Conservation (phyloP, 2,888 invertebrate species). For the Nephrocerus scutellatus region DNA sequence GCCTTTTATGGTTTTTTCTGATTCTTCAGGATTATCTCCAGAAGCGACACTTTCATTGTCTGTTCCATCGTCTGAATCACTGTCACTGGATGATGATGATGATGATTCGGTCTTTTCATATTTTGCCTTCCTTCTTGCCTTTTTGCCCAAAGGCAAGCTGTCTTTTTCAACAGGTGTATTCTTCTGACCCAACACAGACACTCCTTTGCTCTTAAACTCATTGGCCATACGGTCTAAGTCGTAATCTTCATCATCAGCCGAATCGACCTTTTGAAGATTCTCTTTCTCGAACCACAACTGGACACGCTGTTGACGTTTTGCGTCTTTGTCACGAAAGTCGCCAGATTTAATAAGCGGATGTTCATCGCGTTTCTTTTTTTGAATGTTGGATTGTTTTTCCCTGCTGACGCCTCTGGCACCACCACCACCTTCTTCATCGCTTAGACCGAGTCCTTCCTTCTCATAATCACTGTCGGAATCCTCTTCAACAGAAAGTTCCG, state of each 20-base stretch:
- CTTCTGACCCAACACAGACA: conserved; percentile 39
- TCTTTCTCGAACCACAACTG: conserved; percentile 85
- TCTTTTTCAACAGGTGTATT: conserved; percentile 17
- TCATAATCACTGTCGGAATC: conserved; percentile 38
- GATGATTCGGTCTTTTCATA: conserved; percentile 27
- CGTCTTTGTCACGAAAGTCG: conserved; percentile 66
- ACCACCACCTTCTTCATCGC: conserved; percentile 56
- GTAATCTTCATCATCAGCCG: conserved; percentile 78
- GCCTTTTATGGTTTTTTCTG: conserved; percentile 12
- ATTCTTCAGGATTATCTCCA: conserved; percentile 20
- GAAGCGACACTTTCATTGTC: too few species aligned
- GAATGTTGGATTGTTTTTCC: conserved; percentile 25
- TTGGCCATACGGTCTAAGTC: conserved; percentile 76
- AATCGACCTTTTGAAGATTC: conserved; percentile 68
- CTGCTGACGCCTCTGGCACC: conserved; percentile 44
- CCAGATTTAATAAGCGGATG: conserved; percentile 75
- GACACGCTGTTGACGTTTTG: conserved; percentile 68
- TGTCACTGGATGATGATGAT: conserved; percentile 26
- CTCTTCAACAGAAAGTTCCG: conserved; percentile 30
- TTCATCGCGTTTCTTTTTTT: conserved; percentile 41
- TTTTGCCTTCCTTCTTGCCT: conserved; percentile 40
- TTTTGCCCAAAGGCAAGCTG: conserved; percentile 34
- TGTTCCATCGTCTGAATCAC: conserved; percentile 33
- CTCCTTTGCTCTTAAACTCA: conserved; percentile 66
- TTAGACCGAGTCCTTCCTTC: conserved; percentile 52